Evolutionary conservation across 2,888 invertebrate species (phyloP).

Genomic region (Cactoblastis cactorum): DNA sequence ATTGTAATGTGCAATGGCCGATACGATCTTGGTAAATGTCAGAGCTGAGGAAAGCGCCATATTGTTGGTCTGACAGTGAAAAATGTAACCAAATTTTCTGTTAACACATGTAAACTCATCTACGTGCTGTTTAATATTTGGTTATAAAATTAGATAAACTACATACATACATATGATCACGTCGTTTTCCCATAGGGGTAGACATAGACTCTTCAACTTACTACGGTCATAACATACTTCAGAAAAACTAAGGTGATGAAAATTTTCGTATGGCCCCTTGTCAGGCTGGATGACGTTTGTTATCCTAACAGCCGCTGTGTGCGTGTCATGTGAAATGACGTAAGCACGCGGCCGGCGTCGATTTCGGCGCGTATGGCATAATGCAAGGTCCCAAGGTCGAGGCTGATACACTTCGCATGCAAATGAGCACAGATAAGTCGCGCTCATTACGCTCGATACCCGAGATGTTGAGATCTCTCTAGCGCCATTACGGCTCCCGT

Average conservation of each 20-base stretch:
- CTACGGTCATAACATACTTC: no score
- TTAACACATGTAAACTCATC: no score
- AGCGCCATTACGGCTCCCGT: slow-evolving; percentile 57
- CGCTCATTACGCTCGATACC: slow-evolving; percentile 66
- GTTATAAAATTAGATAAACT: no score
- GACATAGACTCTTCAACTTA: no score
- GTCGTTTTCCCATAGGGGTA: no score
- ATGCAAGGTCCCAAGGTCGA: slow-evolving; percentile 72
- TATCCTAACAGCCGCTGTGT: slow-evolving; percentile 21
- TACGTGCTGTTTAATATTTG: no score
- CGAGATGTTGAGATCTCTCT: slow-evolving; percentile 46
- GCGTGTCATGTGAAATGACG: slow-evolving; percentile 30
- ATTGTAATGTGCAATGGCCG: slow-evolving; percentile 37
- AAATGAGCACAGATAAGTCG: slow-evolving; percentile 73
- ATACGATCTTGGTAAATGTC: slow-evolving; percentile 43
- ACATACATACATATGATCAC: no score
- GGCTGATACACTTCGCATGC: slow-evolving; percentile 64
- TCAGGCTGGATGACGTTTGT: slow-evolving; percentile 33
- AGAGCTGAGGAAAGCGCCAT: slow-evolving; percentile 33
- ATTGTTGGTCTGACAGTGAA: slow-evolving; percentile 34
- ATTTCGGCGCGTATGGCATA: slow-evolving; percentile 50
- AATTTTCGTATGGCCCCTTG: not conserved
- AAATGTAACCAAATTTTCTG: not conserved
- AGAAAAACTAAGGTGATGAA: not conserved
- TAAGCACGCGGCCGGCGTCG: slow-evolving; percentile 35